Evolutionary conservation across 2,888 invertebrate species (phyloP), one percentile per base, ranked within the genome.

Genomic region (Nephrocerus scutellatus): DNA sequence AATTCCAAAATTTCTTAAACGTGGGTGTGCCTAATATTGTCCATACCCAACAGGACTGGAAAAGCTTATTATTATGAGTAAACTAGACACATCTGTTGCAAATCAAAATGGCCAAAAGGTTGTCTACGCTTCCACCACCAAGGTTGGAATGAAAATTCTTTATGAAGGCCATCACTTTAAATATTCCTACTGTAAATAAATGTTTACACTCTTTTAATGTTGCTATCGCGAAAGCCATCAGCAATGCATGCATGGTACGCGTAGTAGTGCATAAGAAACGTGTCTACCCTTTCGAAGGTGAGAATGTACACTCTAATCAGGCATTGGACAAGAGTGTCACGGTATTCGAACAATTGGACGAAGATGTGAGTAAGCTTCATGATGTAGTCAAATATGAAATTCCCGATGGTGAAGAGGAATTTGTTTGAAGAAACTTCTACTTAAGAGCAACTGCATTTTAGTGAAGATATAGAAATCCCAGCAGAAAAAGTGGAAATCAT

Each of bases 241-340:
- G 56, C 15, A 60, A 60, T 16, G 59, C 64, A 42, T 66, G 66
- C 40, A 49, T 52, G 36, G 58, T 61, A 20, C 62, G 65, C 6
- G 58, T 66, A 4, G 59, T 66, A 3, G 56, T 61, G 25, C 58
- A 63, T 41, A 59, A 60, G 22, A 63, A 63, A 22, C 53, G 57
- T 2, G 63, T 64, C 0, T 66, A 58, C 34, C 62, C 59, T 8
- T 44, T 66, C 6, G 60, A 61, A 33, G 59, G 62, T 6, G 61
- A 59, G 12, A 67, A 66, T 33, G 58, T 59, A 13, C 66, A 66
- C 40, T 60, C 55, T n/a, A 59, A 63, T 42, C 59, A 59, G 23
- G 66, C 66, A 20, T 59, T 58, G 16, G 66, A 68, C 41, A 64
- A 59, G 41, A 66, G 66, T 39, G 63, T 60, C 1, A 63, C 64